Base-by-base conservation (phyloP, 2,888 invertebrate genomes). In the Pandemis cinnamomeana region DNA sequence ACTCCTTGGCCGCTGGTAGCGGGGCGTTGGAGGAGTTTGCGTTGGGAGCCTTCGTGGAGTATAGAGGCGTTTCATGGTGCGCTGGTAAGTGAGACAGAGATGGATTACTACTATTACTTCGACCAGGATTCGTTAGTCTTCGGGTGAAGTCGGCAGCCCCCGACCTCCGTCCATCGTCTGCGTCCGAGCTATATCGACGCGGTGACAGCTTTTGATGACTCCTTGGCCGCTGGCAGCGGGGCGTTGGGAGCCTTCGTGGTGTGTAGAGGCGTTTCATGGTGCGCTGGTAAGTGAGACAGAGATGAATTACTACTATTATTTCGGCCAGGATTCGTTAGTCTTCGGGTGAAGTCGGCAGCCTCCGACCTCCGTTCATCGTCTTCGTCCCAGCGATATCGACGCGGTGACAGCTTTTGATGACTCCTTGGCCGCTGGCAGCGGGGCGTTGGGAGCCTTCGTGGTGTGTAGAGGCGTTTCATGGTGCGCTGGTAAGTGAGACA, bases 61-160 rank as follows among this genome's bases (percentile, higher is more conserved):
- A 96, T 77, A 89, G 97, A 68, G 97, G 97, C 0, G 96, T 97
- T 1, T 97, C 96, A 11, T 97, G 96, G 96, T 96, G 96, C 86
- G 95, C 95, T 80, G 96, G 96, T 96, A 79, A 79, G 83, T 74
- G 10, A 67, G 15, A 44, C 15, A 20, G 27, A 27, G 27, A 58
- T 58, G 27, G 10, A 8, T 55, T 51, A n/a, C 51, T 51, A 46
- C 46, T 11, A 46, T 4, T 46, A 11, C 86, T 96, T 96, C n/a
- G 96, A 96, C 83, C 86, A 89, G 61, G 94, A 93, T 48, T 84
- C 92, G 0, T 60, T 89, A 5, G 78, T 86, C 13, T 89, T 84
- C 84, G 93, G 93, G 55, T 86, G 91, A 36, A 93, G 93, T 79
- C 82, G 83, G 66, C 70, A 87, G 80, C 85, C 86, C 0, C 96